These are phyloP conservation scores for Volucella bombylans DNA, from an alignment of 2,888 invertebrate genomes.

Conservation along the genomic window DNA sequence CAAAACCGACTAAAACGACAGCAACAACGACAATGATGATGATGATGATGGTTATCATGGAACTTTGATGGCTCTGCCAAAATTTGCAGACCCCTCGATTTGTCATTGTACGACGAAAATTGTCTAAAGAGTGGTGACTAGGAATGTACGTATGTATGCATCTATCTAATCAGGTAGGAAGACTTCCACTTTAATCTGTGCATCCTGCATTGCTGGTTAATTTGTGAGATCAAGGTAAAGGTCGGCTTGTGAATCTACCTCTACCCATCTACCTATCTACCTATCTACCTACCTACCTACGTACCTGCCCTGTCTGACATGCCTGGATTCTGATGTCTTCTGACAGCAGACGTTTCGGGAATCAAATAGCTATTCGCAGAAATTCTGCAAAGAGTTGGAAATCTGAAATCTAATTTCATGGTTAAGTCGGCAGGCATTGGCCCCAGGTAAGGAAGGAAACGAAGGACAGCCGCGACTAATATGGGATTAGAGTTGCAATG, in stretches of 20 bases:
- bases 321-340: constrained; percentile 44
- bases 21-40: neutral
- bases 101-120: constrained; percentile 33
- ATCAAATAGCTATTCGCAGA: constrained; percentile 57
- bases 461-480: constrained; percentile 53
- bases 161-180: constrained; percentile 30
- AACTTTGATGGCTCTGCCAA: constrained; percentile 60
- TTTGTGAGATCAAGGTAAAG: constrained; percentile 45
- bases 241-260: constrained; percentile 8
- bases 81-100: constrained; percentile 68
- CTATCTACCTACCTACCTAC: constrained; percentile 31
- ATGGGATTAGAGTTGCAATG: constrained; percentile 30
- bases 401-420: constrained; percentile 62
- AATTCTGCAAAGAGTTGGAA: constrained; percentile 59
- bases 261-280: constrained; percentile 23
- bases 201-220: constrained; percentile 48
- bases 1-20: neutral
- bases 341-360: constrained; percentile 50
- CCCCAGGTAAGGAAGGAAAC: constrained; percentile 42
- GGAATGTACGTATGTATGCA: constrained; percentile 11
- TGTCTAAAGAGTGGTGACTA: constrained; percentile 15
- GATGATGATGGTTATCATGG: constrained; percentile 59
- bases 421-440: constrained; percentile 39
- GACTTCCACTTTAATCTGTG: constrained; percentile 34
- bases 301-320: constrained; percentile 21